A percentile compares a stretch with the other conserved stretches of the same genome.
These are phyloP conservation scores for Galago senegalensis DNA, from an alignment of 2,797 vertebrate genomes.

Conservation along the genomic window DNA sequence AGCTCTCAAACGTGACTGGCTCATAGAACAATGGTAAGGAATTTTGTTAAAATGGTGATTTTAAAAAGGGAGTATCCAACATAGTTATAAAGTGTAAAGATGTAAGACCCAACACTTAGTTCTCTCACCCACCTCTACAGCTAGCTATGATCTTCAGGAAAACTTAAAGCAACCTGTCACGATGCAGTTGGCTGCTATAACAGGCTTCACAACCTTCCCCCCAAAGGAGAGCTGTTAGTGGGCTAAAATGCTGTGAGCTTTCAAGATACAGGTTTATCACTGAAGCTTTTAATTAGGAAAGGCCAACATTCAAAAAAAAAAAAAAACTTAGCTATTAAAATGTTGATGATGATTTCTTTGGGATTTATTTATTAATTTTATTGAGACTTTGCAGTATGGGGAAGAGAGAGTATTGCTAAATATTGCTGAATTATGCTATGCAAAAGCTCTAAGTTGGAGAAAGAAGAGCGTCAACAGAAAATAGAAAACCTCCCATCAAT, in stretches of 20 bases:
- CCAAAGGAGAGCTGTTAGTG: background rate
- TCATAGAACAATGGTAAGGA: background rate
- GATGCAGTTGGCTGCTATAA: background rate
- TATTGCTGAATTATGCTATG: background rate
- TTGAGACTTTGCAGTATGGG: background rate
- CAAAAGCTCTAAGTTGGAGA: background rate
- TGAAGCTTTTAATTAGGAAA: background rate
- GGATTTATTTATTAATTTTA: slow-evolving; percentile 18
- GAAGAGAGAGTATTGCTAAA: background rate
- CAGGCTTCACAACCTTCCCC: background rate
- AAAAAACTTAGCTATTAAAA: background rate
- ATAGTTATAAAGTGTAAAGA: background rate
- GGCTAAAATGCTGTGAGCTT: background rate
- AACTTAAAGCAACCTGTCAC: background rate
- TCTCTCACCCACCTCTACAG: background rate
- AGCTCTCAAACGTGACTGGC: background rate
- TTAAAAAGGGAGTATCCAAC: background rate
- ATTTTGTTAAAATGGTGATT: background rate
- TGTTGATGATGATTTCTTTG: slow-evolving; percentile 13
- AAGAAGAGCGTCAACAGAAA: background rate
- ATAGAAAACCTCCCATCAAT: background rate
- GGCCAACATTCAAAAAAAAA: background rate
- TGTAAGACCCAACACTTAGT: background rate
- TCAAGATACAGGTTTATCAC: background rate
- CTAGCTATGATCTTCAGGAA: background rate